Evolutionary conservation across 2,888 invertebrate genomes (phyloP).

Genomic region (Yponomeuta plumbellus): DNA sequence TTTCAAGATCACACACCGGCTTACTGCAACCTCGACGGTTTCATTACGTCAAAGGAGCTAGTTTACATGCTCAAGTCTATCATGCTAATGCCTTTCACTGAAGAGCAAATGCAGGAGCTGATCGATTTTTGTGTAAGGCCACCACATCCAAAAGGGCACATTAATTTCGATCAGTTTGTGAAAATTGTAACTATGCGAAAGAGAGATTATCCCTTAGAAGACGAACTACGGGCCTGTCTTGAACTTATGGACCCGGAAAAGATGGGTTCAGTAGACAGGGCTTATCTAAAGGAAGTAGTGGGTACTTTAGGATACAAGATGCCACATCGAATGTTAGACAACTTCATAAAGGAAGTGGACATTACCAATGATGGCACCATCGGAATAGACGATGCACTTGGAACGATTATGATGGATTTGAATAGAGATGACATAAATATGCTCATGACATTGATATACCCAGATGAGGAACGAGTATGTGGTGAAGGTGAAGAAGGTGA

Average conservation of each 20-base stretch:
- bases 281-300: slow-evolving; percentile 48
- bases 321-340: slow-evolving; percentile 43
- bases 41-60: slow-evolving; percentile 59
- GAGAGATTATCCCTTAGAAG: slow-evolving; percentile 52
- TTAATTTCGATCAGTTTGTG: slow-evolving; percentile 55
- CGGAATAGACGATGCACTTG: slow-evolving; percentile 61
- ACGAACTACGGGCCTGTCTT: slow-evolving; percentile 53
- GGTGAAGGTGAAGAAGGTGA: background rate
- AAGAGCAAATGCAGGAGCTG: slow-evolving; percentile 58
- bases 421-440: slow-evolving; percentile 56
- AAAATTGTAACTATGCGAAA: slow-evolving; percentile 60
- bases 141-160: slow-evolving; percentile 55
- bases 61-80: slow-evolving; percentile 59
- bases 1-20: slow-evolving; percentile 64
- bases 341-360: slow-evolving; percentile 63
- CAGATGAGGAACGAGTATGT: background rate
- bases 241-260: slow-evolving; percentile 51
- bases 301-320: slow-evolving; percentile 53
- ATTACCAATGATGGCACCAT: slow-evolving; percentile 61
- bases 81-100: slow-evolving; percentile 54
- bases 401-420: slow-evolving; percentile 64
- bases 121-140: slow-evolving; percentile 56
- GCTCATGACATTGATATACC: slow-evolving; percentile 29
- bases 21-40: slow-evolving; percentile 55
- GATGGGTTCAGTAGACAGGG: slow-evolving; percentile 50